A percentile compares a stretch with the other conserved stretches of the same genome.
These are phyloP conservation scores for Leptopterna dolabrata DNA, from an alignment of 2,888 invertebrate genomes.

Conservation along the genomic window DNA sequence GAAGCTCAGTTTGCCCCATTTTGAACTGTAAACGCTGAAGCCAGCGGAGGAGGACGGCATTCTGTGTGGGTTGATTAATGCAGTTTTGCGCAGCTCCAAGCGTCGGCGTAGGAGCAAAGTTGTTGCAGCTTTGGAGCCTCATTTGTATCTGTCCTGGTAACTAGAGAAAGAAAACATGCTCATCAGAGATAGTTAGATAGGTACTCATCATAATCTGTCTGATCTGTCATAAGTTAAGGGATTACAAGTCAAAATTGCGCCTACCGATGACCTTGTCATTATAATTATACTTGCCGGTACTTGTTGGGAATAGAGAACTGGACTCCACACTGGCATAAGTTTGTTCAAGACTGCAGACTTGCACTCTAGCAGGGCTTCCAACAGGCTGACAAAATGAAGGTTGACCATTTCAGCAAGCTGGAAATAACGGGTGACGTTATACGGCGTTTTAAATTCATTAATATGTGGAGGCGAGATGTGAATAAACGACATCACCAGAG, in stretches of 20 bases:
- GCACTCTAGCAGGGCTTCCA: slow-evolving; percentile 95
- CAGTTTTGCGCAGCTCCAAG: slow-evolving; percentile 67
- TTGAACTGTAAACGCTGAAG: slow-evolving; percentile 94
- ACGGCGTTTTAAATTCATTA: background rate
- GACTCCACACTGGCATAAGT: slow-evolving; percentile 94
- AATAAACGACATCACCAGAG: no score
- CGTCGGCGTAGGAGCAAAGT: slow-evolving; percentile 76
- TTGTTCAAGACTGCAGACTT: slow-evolving; percentile 93
- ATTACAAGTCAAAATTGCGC: background rate
- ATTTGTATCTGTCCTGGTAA: slow-evolving; percentile 89
- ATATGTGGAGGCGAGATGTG: no score
- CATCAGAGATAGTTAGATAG: no score
- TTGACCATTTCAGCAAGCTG: slow-evolving; percentile 98
- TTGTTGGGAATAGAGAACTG: slow-evolving; percentile 92
- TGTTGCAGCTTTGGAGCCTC: slow-evolving; percentile 88
- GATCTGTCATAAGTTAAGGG: background rate
- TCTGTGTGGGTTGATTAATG: slow-evolving; percentile 68
- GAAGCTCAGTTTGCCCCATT: slow-evolving; percentile 96
- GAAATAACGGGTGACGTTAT: slow-evolving; percentile 53
- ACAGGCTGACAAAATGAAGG: slow-evolving; percentile 91
- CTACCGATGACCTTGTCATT: no score
- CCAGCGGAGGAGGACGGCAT: slow-evolving; percentile 79
- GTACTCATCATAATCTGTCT: background rate
- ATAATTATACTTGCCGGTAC: slow-evolving; percentile 72
- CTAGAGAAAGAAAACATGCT: slow-evolving; percentile 70